These are phyloP conservation scores for Polyommatus icarus DNA, from an alignment of 2,888 invertebrate species.

Conservation along the genomic window DNA sequence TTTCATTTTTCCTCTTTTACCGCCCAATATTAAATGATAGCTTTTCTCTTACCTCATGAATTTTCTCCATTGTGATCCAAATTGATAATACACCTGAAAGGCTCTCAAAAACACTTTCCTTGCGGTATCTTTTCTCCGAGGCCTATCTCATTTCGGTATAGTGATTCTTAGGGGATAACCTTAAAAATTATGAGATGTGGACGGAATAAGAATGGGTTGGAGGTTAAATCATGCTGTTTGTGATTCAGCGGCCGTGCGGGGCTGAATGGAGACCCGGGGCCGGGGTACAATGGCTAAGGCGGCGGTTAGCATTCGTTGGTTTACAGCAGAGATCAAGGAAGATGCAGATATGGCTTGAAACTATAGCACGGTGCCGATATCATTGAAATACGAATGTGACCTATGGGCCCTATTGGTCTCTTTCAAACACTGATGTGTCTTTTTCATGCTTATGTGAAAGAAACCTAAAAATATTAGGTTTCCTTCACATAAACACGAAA, in stretches of 20 bases:
- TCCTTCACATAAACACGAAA: too few relatives aligned
- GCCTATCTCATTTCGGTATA: slow-evolving; percentile 29
- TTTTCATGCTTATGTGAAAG: too few relatives aligned
- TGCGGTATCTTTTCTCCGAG: neutral
- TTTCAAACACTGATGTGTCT: too few relatives aligned
- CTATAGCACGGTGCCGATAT: neutral
- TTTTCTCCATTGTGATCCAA: neutral
- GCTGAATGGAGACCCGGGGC: slow-evolving; percentile 60
- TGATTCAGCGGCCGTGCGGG: slow-evolving; percentile 57
- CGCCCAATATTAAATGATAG: slow-evolving; percentile 2
- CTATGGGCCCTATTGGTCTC: too few relatives aligned
- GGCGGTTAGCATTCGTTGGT: slow-evolving; percentile 72
- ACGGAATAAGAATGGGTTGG: slow-evolving; percentile 19
- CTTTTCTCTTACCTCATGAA: neutral
- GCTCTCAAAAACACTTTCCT: slow-evolving; percentile 13
- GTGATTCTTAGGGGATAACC: slow-evolving; percentile 29
- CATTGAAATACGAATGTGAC: too few relatives aligned
- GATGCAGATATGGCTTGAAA: slow-evolving; percentile 46
- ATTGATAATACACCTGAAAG: slow-evolving; percentile 16
- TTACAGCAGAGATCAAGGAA: slow-evolving; percentile 48
- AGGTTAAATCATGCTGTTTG: slow-evolving; percentile 49
- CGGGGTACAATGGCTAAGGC: slow-evolving; percentile 62
- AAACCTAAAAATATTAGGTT: too few relatives aligned
- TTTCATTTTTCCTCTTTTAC: neutral
- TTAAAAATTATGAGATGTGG: slow-evolving; percentile 24